phyloP scores from a whole-genome alignment of 2,888 invertebrate genomes.

The Agriopis aurantiaria region DNA sequence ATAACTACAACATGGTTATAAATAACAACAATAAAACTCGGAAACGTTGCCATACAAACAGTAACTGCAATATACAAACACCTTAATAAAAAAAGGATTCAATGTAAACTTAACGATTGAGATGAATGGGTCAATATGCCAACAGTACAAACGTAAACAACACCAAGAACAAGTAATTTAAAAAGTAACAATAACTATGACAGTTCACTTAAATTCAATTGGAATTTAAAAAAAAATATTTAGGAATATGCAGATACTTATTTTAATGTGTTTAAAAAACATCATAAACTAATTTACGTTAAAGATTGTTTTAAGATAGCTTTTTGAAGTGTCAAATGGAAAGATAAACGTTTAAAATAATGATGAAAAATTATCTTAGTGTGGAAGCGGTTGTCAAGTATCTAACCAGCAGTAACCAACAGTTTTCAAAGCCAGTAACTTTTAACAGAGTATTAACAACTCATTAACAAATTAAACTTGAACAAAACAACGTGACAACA shows the following conservation, averaged over 20 bases:
- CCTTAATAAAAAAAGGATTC: not conserved
- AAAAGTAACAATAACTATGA: constrained; percentile 42
- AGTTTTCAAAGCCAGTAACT: constrained; percentile 5
- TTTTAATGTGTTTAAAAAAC: not conserved
- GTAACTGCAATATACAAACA: not conserved
- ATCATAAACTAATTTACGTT: no score
- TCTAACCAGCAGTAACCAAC: not conserved
- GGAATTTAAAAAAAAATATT: no score
- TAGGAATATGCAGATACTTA: not conserved
- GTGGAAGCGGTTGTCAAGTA: no score
- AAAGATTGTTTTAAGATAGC: no score
- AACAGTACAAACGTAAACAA: not conserved
- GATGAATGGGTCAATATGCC: not conserved
- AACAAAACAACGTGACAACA: constrained; percentile 63
- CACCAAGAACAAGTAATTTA: not conserved
- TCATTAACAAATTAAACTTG: constrained; percentile 53
- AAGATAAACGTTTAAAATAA: no score
- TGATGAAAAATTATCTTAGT: no score
- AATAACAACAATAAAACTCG: not conserved
- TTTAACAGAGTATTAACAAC: constrained; percentile 47
- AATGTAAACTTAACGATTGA: constrained; percentile 1
- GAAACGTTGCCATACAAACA: not conserved
- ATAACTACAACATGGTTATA: not conserved
- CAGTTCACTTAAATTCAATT: constrained; percentile 47
- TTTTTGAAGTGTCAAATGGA: no score